Conservation (phyloP, 2,113 vertebrate genomes). For the Chaetodon trifascialis region DNA sequence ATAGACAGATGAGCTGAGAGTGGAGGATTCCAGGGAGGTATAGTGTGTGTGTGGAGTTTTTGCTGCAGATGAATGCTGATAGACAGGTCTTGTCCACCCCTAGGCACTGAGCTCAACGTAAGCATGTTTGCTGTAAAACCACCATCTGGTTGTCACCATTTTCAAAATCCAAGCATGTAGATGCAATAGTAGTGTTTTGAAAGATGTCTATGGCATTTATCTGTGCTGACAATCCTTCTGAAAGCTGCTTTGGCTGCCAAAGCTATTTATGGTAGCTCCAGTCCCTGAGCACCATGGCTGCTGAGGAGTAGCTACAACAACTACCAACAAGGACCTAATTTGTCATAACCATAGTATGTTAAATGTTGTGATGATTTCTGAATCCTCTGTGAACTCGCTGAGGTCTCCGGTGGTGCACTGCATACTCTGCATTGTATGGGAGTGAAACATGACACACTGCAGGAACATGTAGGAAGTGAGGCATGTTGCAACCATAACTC, state of each 20-base stretch:
- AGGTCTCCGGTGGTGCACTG: neutral
- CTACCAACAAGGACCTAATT: slow-evolving; percentile 27
- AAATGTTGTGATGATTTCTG: slow-evolving; percentile 33
- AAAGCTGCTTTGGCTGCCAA: slow-evolving; percentile 37
- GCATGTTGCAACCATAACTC: slow-evolving; percentile 65
- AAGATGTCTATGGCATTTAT: slow-evolving; percentile 36
- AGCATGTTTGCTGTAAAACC: slow-evolving; percentile 52
- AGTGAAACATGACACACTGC: slow-evolving; percentile 54
- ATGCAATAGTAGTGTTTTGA: slow-evolving; percentile 27
- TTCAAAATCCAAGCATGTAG: slow-evolving; percentile 43
- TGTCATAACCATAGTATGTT: slow-evolving; percentile 33
- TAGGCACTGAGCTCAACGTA: slow-evolving; percentile 39
- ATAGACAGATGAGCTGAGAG: neutral
- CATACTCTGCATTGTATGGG: slow-evolving; percentile 2
- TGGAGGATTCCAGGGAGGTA: slow-evolving; percentile 2
- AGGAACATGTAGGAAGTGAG: slow-evolving; percentile 56
- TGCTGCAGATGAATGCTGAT: slow-evolving; percentile 47
- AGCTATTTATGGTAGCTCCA: slow-evolving; percentile 52
- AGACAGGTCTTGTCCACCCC: slow-evolving; percentile 52
- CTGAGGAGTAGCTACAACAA: slow-evolving; percentile 14
- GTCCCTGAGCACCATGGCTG: slow-evolving; percentile 37
- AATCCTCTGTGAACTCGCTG: slow-evolving; percentile 24
- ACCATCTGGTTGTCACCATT: slow-evolving; percentile 64
- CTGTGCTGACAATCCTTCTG: slow-evolving; percentile 41
- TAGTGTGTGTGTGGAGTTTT: neutral